Evolutionary conservation across 2,797 vertebrate genomes (phyloP), one percentile per base, ranked within the genome.

Genomic region (Botia almorhae): DNA sequence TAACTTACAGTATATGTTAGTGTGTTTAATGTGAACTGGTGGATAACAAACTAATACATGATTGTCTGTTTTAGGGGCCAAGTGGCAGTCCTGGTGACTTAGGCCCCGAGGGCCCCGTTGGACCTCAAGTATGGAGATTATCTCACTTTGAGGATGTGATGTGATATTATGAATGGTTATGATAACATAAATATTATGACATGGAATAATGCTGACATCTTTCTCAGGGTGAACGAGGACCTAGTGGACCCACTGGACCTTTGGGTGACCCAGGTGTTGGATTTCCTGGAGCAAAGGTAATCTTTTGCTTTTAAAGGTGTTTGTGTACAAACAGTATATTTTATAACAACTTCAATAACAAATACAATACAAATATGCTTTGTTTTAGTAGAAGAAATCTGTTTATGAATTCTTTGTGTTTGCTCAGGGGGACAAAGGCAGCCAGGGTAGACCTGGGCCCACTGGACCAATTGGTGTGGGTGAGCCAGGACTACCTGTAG

Each of bases 221-320:
- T 60, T 83, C 87, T 48, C 83, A 97, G 96, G 96, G 96, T 76
- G 94, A 95, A 21, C 91, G 90, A n/a, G 96, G 96, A 68, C 89
- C 84, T 1, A 88, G 90, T 46, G 96, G 96, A 76, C 84, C 87
- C 79, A 0, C 78, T 60, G 96, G 96, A 76, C 89, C 88, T 46
- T 85, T 90, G 0, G 96, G 96, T 72, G 91, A 94, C 51, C 85
- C 83, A 0, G 93, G 93, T 0, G 33, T 92, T 51, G 93, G 93
- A 1, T 88, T 87, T 50, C 90, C 89, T 29, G 93, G 93, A 53
- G 68, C 89, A 2, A 94, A 94, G 90, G 93, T 94, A 82, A 78
- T 17, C 50, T 10, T n/a, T n/a, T 4, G 0, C 36, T 74, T 36
- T 36, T 39, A 23, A 51, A 65, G 14, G 29, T 39, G 11, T 8